Percentiles rank a stretch among this genome's conserved stretches.
Conservation (phyloP, 2,888 invertebrate species). For the Cacoxenus indagator region DNA sequence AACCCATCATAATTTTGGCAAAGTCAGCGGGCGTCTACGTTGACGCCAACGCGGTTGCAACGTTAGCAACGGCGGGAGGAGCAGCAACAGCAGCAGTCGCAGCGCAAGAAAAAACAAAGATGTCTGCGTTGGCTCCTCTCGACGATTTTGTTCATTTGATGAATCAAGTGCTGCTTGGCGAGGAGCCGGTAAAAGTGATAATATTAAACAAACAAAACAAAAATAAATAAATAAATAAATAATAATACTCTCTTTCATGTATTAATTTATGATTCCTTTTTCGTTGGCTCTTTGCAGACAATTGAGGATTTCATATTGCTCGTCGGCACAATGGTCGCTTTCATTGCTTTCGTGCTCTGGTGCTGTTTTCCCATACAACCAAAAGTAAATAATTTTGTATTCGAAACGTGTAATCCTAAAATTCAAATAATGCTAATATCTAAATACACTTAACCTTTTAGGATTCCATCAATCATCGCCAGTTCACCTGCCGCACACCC, state of each 20-base stretch:
- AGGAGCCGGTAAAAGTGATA: conserved; percentile 73
- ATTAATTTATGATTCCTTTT: conserved; percentile 25
- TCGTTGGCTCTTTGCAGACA: conserved; percentile 72
- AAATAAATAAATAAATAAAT: too few species aligned
- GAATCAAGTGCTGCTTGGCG: conserved; percentile 75
- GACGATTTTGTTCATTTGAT: conserved; percentile 76
- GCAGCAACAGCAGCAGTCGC: too few species aligned
- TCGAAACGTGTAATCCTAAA: too few species aligned
- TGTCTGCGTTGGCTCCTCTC: conserved; percentile 73
- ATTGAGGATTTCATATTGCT: conserved; percentile 76
- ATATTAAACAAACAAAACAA: background rate
- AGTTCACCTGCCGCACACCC: conserved; percentile 68
- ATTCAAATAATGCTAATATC: background rate
- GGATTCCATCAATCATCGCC: conserved; percentile 69
- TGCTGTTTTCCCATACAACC: conserved; percentile 76
- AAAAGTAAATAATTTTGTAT: conserved; percentile 68
- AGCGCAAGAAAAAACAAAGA: background rate
- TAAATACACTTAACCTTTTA: too few species aligned
- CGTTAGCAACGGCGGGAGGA: too few species aligned
- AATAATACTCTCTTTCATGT: background rate
- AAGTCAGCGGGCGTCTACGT: too few species aligned
- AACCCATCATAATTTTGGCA: too few species aligned
- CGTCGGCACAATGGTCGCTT: conserved; percentile 76
- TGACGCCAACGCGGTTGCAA: too few species aligned
- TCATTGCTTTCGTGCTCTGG: conserved; percentile 77